Evolutionary conservation across 2,888 invertebrate species (phyloP).

Genomic region (Dyspetes luteomarginatus): DNA sequence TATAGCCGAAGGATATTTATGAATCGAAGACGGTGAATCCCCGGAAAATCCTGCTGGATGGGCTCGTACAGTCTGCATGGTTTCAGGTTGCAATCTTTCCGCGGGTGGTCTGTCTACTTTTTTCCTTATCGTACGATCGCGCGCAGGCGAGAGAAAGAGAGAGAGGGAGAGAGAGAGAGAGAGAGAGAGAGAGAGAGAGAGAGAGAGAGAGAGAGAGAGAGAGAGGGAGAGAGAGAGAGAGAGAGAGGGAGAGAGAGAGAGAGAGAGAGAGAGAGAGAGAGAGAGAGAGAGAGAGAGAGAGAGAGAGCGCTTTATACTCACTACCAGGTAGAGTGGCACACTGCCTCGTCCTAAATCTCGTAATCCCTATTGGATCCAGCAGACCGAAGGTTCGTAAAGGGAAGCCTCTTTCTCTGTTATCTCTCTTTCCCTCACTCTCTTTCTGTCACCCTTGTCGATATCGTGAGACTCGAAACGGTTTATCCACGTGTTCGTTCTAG

Average conservation of each 20-base stretch:
- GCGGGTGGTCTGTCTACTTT: conserved; percentile 13
- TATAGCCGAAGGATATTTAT: conserved; percentile 75
- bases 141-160: background rate
- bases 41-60: conserved; percentile 71
- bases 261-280: background rate
- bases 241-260: background rate
- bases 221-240: background rate
- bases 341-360: conserved; percentile 70
- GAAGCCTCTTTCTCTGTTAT: conserved; percentile 56
- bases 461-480: conserved; percentile 33
- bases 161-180: background rate
- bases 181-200: background rate
- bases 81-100: conserved; percentile 33
- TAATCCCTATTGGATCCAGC: conserved; percentile 77
- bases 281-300: background rate
- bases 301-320: conserved; percentile 45
- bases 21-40: conserved; percentile 72
- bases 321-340: conserved; percentile 28
- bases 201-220: background rate
- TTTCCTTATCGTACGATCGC: conserved; percentile 22
- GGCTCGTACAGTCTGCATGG: conserved; percentile 6
- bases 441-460: conserved; percentile 15
- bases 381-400: conserved; percentile 72
- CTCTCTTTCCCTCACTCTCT: conserved; percentile 2
- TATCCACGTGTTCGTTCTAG: conserved; percentile 50